Conservation (phyloP, 2,888 invertebrate genomes). For the Drosophila neotestacea region DNA sequence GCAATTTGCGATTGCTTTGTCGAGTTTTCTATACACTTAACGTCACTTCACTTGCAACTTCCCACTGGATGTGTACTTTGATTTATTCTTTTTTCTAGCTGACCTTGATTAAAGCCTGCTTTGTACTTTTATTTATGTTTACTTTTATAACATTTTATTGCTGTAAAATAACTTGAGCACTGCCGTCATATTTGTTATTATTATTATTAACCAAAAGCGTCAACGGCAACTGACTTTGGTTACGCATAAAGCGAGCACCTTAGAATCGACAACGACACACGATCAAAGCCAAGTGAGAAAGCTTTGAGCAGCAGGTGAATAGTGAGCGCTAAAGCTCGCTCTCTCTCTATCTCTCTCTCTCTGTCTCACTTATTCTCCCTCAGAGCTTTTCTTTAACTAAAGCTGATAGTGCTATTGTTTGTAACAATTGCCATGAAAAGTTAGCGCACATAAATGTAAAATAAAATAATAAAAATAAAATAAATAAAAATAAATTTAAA, state of each 20-base stretch:
- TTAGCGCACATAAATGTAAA: constrained; percentile 1
- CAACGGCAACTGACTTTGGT: constrained; percentile 55
- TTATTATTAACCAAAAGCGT: constrained; percentile 73
- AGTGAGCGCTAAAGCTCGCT: constrained; percentile 2
- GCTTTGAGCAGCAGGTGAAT: constrained; percentile 45
- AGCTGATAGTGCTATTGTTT: constrained; percentile 8
- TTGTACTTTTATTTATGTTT: constrained; percentile 4
- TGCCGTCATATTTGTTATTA: constrained; percentile 67
- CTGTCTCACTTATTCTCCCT: neutral
- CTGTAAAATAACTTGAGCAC: constrained; percentile 46
- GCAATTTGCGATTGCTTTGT: constrained; percentile 36
- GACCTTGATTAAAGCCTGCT: constrained; percentile 61
- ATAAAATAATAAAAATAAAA: neutral
- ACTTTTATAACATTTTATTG: constrained; percentile 24
- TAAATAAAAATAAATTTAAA: too few species aligned
- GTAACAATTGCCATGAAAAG: neutral
- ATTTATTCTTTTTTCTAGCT: constrained; percentile 13
- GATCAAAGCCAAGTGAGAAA: constrained; percentile 21
- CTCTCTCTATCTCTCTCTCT: constrained; percentile 1
- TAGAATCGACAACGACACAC: constrained; percentile 51
- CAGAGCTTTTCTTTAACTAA: constrained; percentile 11
- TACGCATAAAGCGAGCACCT: constrained; percentile 64
- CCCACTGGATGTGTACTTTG: constrained; percentile 10
- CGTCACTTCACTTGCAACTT: constrained; percentile 37
- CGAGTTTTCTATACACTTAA: constrained; percentile 2